Conservation (phyloP, 2,113 vertebrate genomes). For the Saguinus imperator region DNA sequence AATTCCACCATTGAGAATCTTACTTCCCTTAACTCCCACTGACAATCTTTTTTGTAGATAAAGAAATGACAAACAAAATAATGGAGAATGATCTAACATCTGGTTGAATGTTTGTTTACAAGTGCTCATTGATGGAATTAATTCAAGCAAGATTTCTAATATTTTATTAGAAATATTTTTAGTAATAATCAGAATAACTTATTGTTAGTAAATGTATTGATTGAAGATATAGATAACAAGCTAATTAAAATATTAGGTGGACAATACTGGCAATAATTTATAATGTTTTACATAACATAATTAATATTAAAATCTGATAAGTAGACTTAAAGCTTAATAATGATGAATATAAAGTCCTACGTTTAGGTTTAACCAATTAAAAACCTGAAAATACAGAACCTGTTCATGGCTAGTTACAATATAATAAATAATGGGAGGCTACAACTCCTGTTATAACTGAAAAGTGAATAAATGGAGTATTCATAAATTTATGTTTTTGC, state of each 20-base stretch:
- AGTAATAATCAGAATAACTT: slow-evolving; percentile 12
- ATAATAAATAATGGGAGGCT: background rate
- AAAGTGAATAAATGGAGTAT: background rate
- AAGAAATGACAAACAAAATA: slow-evolving; percentile 28
- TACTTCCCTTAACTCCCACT: background rate
- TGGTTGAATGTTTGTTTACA: slow-evolving; percentile 46
- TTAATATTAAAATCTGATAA: slow-evolving; percentile 38
- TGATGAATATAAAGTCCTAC: background rate
- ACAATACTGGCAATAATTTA: slow-evolving; percentile 25
- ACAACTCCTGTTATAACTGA: background rate
- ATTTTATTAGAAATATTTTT: slow-evolving; percentile 37
- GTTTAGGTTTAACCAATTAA: slow-evolving; percentile 7
- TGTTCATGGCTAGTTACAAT: background rate
- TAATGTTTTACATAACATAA: slow-evolving; percentile 30
- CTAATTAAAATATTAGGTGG: slow-evolving; percentile 33
- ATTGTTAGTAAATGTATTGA: slow-evolving; percentile 37
- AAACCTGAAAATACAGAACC: background rate
- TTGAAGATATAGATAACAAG: slow-evolving; percentile 15
- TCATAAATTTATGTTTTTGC: background rate
- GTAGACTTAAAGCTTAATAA: background rate
- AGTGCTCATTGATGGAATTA: background rate
- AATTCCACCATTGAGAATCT: background rate
- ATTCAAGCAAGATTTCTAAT: slow-evolving; percentile 33
- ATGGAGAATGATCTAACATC: background rate
- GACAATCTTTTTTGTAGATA: background rate